phyloP scores from a whole-genome alignment of 2,797 vertebrate genomes.

The Eulemur mongoz region DNA sequence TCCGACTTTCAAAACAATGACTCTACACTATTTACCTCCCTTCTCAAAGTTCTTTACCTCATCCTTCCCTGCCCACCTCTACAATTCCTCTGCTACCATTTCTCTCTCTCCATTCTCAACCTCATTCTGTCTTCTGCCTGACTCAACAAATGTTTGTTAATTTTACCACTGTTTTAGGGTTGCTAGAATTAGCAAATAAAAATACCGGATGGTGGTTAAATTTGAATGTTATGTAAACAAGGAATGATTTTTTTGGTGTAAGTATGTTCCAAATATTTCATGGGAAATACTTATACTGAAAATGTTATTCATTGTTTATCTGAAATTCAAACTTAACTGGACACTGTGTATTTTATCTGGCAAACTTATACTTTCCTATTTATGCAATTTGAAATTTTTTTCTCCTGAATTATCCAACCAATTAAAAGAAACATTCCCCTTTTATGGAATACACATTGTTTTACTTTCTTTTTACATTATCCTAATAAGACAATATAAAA shows the following conservation, averaged over 20 bases:
- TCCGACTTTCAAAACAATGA: background rate
- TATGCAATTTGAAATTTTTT: background rate
- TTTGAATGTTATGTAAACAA: background rate
- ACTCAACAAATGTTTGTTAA: background rate
- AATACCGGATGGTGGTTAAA: background rate
- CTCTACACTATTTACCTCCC: background rate
- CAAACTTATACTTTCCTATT: background rate
- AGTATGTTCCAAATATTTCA: background rate
- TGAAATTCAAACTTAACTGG: background rate
- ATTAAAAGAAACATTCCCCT: constrained; percentile 2
- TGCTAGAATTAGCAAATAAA: background rate
- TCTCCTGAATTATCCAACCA: background rate
- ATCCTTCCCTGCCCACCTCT: background rate
- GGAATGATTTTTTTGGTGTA: background rate
- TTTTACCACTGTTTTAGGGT: background rate
- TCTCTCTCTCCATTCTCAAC: background rate
- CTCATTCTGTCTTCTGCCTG: background rate
- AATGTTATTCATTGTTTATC: background rate
- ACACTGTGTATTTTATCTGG: background rate
- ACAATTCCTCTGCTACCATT: background rate
- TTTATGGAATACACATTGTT: constrained; percentile 12
- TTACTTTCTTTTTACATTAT: constrained; percentile 52
- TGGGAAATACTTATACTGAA: background rate
- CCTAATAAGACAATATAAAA: constrained; percentile 42
- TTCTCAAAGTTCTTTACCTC: background rate